Evolutionary conservation across 2,888 invertebrate genomes (phyloP), one percentile per base, ranked within the genome.

Genomic region (Drosophila imparisetae): DNA sequence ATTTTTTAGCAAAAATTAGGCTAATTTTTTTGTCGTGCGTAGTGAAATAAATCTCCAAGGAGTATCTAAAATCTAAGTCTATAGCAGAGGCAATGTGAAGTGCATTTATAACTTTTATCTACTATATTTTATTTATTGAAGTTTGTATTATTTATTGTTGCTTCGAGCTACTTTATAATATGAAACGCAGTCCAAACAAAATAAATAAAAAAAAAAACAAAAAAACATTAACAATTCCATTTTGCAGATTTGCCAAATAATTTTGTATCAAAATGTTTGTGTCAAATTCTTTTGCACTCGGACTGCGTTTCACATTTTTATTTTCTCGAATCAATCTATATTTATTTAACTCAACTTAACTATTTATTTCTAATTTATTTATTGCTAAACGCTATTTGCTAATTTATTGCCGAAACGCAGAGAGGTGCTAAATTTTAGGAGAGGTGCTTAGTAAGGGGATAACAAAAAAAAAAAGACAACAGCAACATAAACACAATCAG

Each of bases 191-290:
- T 49, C 62, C 53, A 10, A 29, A 50, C 27, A 13, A 38, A n/a
- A 42, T 4, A 27, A 42, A 58, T 34, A 53, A 30, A 5, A 45
- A 10, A 29, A 3, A 21, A 10, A 49, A 21, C 48, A 50, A 15
- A 45, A 50, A 15, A 52, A 8, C 8, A 30, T 10, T 32, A 36
- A 48, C 10, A 48, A 54, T 63, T 70, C 55, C 54, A 67, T 24
- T 36, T 36, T 53, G 67, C 81, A 80, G 67, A 84, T 76, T 91
- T 83, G 75, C 83, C 82, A 90, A 90, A 90, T 88, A 89, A 89
- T 91, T 91, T 91, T 91, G 91, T 91, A 91, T 91, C 91, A 91
- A 91, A 91, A 91, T 91, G 77, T 91, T 90, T 90, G 87, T 74
- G 81, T 21, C 65, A 78, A 83, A 83, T 67, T 60, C 40, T 77